Conservation (phyloP, 2,797 vertebrate species). For the Erpetoichthys calabaricus region DNA sequence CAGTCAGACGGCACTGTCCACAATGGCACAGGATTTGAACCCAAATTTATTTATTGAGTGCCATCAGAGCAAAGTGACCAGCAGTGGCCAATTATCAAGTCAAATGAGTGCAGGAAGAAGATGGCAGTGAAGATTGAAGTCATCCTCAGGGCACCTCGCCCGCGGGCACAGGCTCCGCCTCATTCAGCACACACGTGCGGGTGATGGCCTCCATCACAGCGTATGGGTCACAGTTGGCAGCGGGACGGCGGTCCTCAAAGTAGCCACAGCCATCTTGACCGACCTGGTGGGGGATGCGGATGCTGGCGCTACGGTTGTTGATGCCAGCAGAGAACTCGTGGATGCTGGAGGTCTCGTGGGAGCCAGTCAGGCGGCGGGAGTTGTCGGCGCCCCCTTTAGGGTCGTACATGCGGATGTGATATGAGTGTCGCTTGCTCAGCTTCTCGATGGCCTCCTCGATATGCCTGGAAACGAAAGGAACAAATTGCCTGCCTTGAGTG, state of each 20-base stretch:
- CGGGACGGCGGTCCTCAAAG: slow-evolving; percentile 71
- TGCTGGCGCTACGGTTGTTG: slow-evolving; percentile 59
- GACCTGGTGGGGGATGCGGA: slow-evolving; percentile 71
- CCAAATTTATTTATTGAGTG: no score
- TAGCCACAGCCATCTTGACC: slow-evolving; percentile 54
- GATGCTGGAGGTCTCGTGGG: slow-evolving; percentile 62
- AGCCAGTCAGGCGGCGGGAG: slow-evolving; percentile 59
- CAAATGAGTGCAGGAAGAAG: no score
- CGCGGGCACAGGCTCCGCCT: slow-evolving; percentile 19
- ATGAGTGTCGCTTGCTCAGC: slow-evolving; percentile 43
- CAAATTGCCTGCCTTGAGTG: no score
- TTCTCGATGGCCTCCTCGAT: slow-evolving; percentile 58
- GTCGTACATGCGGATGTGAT: slow-evolving; percentile 66
- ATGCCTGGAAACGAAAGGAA: slow-evolving; percentile 19
- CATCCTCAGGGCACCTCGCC: no score
- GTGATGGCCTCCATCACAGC: slow-evolving; percentile 50
- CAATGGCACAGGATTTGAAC: no score
- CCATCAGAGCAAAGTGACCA: no score
- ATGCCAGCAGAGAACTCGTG: slow-evolving; percentile 54
- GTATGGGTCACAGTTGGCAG: slow-evolving; percentile 79
- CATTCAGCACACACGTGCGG: slow-evolving; percentile 48
- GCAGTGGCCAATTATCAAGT: no score
- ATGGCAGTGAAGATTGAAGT: no score
- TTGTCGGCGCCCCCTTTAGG: slow-evolving; percentile 62
- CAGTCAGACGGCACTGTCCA: no score